Percentiles rank a stretch among this genome's conserved stretches.
Evolutionary conservation across 2,888 invertebrate genomes (phyloP).

Genomic region (Cephus sareptanus): DNA sequence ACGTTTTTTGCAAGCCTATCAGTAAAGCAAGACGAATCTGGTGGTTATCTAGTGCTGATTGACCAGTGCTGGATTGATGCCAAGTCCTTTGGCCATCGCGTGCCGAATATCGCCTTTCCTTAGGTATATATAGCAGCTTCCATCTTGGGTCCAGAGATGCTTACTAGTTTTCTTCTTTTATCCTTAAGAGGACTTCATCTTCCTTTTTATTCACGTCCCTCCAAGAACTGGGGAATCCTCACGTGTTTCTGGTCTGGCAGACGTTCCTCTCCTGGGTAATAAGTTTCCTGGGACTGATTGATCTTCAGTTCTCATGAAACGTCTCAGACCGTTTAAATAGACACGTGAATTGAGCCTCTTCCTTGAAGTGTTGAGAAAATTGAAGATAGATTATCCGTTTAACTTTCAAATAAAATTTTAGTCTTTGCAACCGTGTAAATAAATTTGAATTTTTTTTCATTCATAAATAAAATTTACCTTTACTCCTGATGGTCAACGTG

Average conservation of each 20-base stretch:
- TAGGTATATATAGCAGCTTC: conserved; percentile 13
- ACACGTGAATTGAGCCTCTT: background rate
- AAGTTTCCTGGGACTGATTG: background rate
- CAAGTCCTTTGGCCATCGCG: conserved; percentile 41
- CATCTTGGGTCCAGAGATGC: conserved; percentile 15
- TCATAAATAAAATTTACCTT: background rate
- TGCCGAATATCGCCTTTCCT: conserved; percentile 18
- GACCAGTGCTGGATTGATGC: conserved; percentile 48
- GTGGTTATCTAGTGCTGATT: conserved; percentile 52
- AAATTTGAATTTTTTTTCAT: background rate
- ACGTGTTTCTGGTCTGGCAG: background rate
- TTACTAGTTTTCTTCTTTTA: conserved; percentile 15
- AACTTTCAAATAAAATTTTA: background rate
- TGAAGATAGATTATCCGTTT: background rate
- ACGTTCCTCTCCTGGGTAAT: background rate
- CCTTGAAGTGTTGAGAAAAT: background rate
- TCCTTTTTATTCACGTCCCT: conserved; percentile 18
- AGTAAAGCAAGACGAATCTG: conserved; percentile 25
- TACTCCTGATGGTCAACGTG: too few relatives aligned
- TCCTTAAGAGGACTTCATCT: conserved; percentile 16
- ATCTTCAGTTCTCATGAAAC: background rate
- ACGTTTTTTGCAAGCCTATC: conserved; percentile 4
- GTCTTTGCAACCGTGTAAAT: background rate
- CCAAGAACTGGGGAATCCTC: background rate
- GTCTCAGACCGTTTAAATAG: background rate